Percentiles rank a stretch among this genome's conserved stretches.
Evolutionary conservation across 2,113 vertebrate species (phyloP).

Genomic region (Myrmecophaga tridactyla): DNA sequence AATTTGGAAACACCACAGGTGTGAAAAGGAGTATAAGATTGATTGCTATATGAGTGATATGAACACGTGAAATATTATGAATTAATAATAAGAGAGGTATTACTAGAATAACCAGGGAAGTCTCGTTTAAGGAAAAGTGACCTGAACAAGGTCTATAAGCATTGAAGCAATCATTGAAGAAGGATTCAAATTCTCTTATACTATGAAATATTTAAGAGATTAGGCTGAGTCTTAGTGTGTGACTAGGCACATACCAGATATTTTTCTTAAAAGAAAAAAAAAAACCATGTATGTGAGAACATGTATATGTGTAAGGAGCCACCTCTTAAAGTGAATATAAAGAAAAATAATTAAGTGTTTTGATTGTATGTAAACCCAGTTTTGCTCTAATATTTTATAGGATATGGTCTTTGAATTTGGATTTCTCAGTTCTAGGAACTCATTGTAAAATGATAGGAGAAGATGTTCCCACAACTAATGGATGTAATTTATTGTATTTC

Average conservation of each 20-base stretch:
- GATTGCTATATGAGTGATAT: conserved; percentile 23
- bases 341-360: background rate
- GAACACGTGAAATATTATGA: conserved; percentile 21
- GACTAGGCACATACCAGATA: background rate
- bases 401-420: background rate
- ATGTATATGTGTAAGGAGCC: background rate
- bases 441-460: background rate
- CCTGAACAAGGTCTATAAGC: background rate
- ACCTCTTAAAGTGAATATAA: conserved; percentile 9
- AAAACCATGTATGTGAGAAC: background rate
- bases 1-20: conserved; percentile 49
- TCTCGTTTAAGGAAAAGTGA: background rate
- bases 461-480: conserved; percentile 3
- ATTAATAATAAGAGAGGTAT: background rate
- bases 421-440: background rate
- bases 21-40: conserved; percentile 22
- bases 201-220: background rate
- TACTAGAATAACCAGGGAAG: background rate
- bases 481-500: conserved; percentile 10
- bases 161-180: background rate
- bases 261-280: background rate
- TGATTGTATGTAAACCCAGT: background rate
- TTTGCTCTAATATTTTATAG: conserved; percentile 24
- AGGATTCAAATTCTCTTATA: background rate
- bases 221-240: background rate